These are phyloP conservation scores for Himalopsyche anomala DNA, from an alignment of 2,888 invertebrate species.

Conservation along the genomic window DNA sequence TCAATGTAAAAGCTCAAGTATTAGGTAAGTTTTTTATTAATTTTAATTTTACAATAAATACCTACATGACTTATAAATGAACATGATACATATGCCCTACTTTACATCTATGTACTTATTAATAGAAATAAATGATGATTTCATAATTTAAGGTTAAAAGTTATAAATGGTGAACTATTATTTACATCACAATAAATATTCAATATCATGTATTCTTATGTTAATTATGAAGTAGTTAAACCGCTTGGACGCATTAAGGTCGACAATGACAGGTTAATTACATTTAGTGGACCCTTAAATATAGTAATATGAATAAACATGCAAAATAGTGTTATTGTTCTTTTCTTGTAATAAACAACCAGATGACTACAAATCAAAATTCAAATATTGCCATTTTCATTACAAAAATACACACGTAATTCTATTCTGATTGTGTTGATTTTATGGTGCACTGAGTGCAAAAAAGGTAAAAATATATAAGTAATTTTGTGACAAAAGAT, in stretches of 20 bases:
- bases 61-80: slow-evolving; percentile 33
- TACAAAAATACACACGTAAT: too few species aligned
- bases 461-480: too few species aligned
- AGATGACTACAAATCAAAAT: too few species aligned
- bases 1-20: slow-evolving; percentile 90
- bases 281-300: neutral
- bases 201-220: slow-evolving; percentile 36
- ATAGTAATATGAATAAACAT: too few species aligned
- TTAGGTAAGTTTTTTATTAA: slow-evolving; percentile 82
- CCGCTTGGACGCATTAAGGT: neutral
- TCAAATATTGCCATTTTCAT: too few species aligned
- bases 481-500: too few species aligned
- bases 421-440: too few species aligned
- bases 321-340: too few species aligned
- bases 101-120: slow-evolving; percentile 41
- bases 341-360: too few species aligned
- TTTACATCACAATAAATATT: slow-evolving; percentile 54
- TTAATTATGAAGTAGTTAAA: slow-evolving; percentile 17
- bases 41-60: slow-evolving; percentile 27
- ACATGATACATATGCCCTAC: slow-evolving; percentile 38
- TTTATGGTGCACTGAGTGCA: too few species aligned
- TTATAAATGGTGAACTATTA: slow-evolving; percentile 56
- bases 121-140: slow-evolving; percentile 44
- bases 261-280: slow-evolving; percentile 22
- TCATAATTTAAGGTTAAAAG: slow-evolving; percentile 43